Evolutionary conservation across 2,888 invertebrate genomes (phyloP).

Genomic region (Agonopterix subpropinquella): DNA sequence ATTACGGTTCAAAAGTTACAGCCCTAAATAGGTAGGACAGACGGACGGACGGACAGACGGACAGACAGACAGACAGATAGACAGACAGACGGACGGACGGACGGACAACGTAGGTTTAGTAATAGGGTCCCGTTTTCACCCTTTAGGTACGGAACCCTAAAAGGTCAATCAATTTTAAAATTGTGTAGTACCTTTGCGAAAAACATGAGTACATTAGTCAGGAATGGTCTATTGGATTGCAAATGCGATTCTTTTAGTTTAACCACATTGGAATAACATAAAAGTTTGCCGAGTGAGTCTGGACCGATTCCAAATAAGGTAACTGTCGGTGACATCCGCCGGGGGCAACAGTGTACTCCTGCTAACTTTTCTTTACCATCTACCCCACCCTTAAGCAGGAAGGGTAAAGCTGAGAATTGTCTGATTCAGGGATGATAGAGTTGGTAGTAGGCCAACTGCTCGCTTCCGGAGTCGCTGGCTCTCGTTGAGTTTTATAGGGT

Average conservation of each 20-base stretch:
- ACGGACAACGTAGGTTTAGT: too few species aligned
- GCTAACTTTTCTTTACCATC: conserved; percentile 25
- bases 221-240: conserved; percentile 26
- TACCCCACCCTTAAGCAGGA: conserved; percentile 18
- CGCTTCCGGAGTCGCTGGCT: conserved; percentile 50
- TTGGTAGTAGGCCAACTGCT: conserved; percentile 42
- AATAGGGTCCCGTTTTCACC: too few species aligned
- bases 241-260: conserved; percentile 48
- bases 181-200: background rate
- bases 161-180: too few species aligned
- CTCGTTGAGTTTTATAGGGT: conserved; percentile 52
- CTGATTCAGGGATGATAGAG: conserved; percentile 16
- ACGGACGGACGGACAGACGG: too few species aligned
- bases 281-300: conserved; percentile 59
- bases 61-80: too few species aligned
- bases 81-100: too few species aligned
- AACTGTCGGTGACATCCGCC: conserved; percentile 65
- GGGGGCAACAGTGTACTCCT: conserved; percentile 37
- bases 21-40: too few species aligned
- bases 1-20: too few species aligned
- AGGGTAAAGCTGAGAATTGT: conserved; percentile 31
- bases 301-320: conserved; percentile 71
- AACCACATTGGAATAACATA: conserved; percentile 69
- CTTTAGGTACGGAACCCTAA: too few species aligned
- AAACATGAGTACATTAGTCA: background rate